Evolutionary conservation across 1,140 invertebrate species (phyloP).

Genomic region (Ganaspis sp.): DNA sequence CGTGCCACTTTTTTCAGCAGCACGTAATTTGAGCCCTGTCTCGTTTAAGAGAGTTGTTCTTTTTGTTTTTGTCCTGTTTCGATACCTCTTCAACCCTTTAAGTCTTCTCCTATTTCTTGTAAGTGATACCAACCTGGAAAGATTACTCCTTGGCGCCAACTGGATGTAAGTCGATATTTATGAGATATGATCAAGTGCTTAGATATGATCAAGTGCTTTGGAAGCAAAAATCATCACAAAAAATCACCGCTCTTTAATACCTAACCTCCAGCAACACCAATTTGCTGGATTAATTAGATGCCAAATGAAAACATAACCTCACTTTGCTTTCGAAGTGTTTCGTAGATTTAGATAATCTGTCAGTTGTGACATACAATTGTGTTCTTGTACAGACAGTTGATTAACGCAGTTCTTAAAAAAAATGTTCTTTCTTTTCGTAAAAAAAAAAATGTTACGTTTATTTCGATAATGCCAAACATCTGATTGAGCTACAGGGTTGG

Average conservation of each 20-base stretch:
- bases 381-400: no score
- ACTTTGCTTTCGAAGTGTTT: no score
- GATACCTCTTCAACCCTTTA: neutral
- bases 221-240: neutral
- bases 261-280: no score
- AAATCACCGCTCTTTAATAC: neutral
- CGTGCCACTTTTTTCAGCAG: neutral
- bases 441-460: no score
- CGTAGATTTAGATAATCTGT: no score
- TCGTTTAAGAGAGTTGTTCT: neutral
- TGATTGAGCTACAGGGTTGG: no score
- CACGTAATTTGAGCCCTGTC: neutral
- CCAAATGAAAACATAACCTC: no score
- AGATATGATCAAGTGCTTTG: neutral
- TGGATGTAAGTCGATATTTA: neutral
- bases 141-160: neutral
- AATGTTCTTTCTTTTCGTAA: no score
- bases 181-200: neutral
- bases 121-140: neutral
- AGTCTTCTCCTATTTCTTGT: constrained; percentile 1
- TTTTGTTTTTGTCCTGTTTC: constrained; percentile 6
- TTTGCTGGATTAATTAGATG: no score
- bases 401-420: no score
- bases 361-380: no score
- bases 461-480: no score